Percentiles rank a stretch among this genome's conserved stretches.
Conservation (phyloP, 2,797 vertebrate genomes). For the Microhierax caerulescens region DNA sequence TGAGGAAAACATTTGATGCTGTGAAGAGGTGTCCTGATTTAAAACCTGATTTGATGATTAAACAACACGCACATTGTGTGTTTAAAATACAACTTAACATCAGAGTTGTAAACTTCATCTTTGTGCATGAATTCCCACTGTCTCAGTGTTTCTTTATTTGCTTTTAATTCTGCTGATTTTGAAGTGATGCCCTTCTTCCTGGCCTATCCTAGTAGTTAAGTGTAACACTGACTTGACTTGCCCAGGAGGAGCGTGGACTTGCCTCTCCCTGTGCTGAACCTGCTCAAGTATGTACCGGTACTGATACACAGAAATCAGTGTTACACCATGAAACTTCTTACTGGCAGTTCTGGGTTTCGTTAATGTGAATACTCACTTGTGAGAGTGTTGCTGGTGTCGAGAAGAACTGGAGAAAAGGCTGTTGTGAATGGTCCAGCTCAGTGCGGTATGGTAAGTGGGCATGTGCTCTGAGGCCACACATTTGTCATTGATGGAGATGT, state of each 20-base stretch:
- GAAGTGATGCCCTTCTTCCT: not conserved
- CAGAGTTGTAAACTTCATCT: not conserved
- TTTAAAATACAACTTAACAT: not conserved
- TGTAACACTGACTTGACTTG: not conserved
- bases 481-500: not conserved
- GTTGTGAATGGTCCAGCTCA: not conserved
- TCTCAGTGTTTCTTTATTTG: not conserved
- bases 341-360: not conserved
- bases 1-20: not conserved
- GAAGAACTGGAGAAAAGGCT: not conserved
- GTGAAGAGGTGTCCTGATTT: not conserved
- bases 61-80: not conserved
- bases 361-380: not conserved
- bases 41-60: not conserved
- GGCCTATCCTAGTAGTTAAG: not conserved
- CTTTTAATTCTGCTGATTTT: not conserved
- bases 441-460: not conserved
- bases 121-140: not conserved
- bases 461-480: fast-evolving
- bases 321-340: not conserved
- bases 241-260: not conserved
- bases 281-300: not conserved
- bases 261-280: not conserved
- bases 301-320: not conserved
- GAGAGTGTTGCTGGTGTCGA: not conserved